Percentiles rank a stretch among this genome's conserved stretches.
phyloP scores from a whole-genome alignment of 2,888 invertebrate species.

The Synergus umbraculus region DNA sequence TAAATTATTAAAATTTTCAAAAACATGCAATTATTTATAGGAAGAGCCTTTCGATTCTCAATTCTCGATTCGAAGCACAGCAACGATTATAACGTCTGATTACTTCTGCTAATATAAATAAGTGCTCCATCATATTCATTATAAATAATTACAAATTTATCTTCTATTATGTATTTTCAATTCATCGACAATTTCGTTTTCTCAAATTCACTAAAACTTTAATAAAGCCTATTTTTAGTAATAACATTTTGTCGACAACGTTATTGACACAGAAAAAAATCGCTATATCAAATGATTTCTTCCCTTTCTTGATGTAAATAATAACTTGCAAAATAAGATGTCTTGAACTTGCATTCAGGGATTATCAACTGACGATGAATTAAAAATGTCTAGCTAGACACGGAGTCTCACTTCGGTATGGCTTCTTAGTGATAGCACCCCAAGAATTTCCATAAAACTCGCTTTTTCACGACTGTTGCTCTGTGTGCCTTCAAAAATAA shows the following conservation, averaged over 20 bases:
- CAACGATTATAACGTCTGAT: conserved; percentile 56
- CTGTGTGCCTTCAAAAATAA: conserved; percentile 49
- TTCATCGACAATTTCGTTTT: not conserved
- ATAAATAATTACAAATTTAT: conserved; percentile 71
- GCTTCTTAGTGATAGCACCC: conserved; percentile 50
- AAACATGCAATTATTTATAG: conserved; percentile 25
- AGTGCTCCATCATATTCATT: conserved; percentile 65
- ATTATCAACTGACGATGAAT: conserved; percentile 39
- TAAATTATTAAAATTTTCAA: conserved; percentile 28
- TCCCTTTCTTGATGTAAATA: not conserved
- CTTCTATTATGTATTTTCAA: not conserved
- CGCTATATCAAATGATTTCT: too few relatives aligned
- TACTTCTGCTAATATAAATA: conserved; percentile 65
- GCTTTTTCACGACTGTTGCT: conserved; percentile 43
- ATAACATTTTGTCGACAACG: not conserved
- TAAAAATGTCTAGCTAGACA: conserved; percentile 55
- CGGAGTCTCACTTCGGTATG: conserved; percentile 55
- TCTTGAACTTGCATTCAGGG: too few relatives aligned
- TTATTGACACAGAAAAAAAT: too few relatives aligned
- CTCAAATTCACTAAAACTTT: not conserved
- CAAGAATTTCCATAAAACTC: conserved; percentile 44
- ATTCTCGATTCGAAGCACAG: not conserved
- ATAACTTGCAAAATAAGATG: not conserved
- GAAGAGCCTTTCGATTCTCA: conserved; percentile 12
- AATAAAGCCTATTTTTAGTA: not conserved